Evolutionary conservation across 2,797 vertebrate species (phyloP).

Genomic region (Epinephelus awoara): DNA sequence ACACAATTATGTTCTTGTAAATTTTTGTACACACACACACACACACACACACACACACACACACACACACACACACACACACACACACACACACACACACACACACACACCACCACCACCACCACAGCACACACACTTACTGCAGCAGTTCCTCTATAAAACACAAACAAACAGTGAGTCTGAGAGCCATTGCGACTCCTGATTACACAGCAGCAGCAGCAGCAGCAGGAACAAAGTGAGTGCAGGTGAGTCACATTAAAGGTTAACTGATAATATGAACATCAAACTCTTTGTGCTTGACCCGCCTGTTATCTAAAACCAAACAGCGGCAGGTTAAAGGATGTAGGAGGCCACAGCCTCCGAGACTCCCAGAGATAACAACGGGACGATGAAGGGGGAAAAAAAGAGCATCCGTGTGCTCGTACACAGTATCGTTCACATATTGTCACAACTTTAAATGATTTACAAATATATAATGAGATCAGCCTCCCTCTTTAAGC

Average conservation of each 20-base stretch:
- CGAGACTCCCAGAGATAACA: constrained; percentile 15
- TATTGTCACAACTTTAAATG: not conserved
- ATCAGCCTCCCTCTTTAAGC: too few species aligned
- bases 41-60: not conserved
- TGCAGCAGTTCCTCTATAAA: not conserved
- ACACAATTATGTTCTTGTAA: too few species aligned
- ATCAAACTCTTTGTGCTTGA: constrained; percentile 40
- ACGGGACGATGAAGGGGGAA: not conserved
- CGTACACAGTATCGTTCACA: not conserved
- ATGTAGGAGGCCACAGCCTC: not conserved
- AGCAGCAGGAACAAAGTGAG: constrained; percentile 18
- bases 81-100: too few species aligned
- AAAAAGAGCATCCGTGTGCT: not conserved
- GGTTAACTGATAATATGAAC: constrained; percentile 32
- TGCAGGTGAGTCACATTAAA: constrained; percentile 11
- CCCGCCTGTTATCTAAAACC: constrained; percentile 37
- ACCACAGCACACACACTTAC: not conserved
- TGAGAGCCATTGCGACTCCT: not conserved
- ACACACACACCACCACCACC: too few species aligned
- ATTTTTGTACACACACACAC: too few species aligned
- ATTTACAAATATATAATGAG: too few species aligned
- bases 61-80: not conserved
- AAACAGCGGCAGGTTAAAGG: constrained; percentile 46
- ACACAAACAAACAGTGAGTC: constrained; percentile 7
- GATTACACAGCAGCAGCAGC: not conserved